These are phyloP conservation scores for Diuraphis noxia DNA, from an alignment of 1,140 invertebrate genomes.

Conservation along the genomic window DNA sequence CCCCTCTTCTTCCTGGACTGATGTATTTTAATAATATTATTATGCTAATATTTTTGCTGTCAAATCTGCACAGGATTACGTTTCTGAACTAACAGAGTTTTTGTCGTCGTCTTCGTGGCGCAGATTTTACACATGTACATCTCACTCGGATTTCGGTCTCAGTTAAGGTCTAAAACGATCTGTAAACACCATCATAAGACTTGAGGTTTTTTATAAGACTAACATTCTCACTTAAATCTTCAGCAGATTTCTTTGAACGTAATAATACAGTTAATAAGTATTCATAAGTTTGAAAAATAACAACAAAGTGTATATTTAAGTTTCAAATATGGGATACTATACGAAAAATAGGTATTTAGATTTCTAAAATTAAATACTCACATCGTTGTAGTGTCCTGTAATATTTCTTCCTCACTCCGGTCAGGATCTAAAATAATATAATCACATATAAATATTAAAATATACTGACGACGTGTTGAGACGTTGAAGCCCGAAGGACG, in stretches of 20 bases:
- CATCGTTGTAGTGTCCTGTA: not conserved
- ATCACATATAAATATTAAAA: not conserved
- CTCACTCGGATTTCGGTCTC: not conserved
- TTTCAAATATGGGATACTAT: not conserved
- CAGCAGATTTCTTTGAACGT: not conserved
- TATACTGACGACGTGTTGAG: not conserved
- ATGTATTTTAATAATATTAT: too few relatives aligned
- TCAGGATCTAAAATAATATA: not conserved
- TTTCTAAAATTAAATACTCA: not conserved
- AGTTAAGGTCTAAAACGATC: not conserved
- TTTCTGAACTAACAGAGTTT: not conserved
- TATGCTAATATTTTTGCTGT: not conserved
- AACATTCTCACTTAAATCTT: not conserved
- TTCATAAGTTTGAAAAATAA: too few relatives aligned
- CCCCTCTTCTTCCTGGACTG: not conserved
- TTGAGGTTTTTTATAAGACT: not conserved
- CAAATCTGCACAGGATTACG: not conserved
- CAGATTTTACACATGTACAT: not conserved
- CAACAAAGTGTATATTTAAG: not conserved
- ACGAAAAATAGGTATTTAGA: not conserved
- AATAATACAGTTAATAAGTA: too few relatives aligned
- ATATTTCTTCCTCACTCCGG: not conserved
- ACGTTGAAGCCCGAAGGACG: not conserved
- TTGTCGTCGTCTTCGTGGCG: not conserved
- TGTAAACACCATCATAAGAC: not conserved